Percentiles rank a stretch among this genome's conserved stretches.
Evolutionary conservation across 1,140 invertebrate species (phyloP).

Genomic region (Atta colombica): DNA sequence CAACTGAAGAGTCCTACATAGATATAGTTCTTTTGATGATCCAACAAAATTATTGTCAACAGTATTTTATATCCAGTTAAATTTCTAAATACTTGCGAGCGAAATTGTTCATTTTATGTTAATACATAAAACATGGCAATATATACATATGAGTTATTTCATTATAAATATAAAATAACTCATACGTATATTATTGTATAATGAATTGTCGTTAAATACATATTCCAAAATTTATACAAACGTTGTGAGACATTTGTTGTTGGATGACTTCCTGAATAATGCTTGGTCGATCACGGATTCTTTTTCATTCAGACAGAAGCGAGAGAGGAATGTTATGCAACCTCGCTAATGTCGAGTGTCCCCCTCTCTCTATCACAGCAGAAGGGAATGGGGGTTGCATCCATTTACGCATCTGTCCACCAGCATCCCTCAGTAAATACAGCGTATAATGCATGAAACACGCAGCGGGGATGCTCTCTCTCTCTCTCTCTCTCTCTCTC

Average conservation of each 20-base stretch:
- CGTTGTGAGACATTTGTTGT: conserved; percentile 12
- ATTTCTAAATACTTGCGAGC: no score
- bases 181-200: no score
- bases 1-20: no score
- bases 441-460: conserved; percentile 70
- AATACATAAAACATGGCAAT: no score
- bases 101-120: no score
- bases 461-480: conserved; percentile 73
- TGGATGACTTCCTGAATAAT: conserved; percentile 23
- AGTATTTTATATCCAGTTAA: no score
- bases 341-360: conserved; percentile 34
- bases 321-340: conserved; percentile 19
- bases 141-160: no score
- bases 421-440: conserved; percentile 82
- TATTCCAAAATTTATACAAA: neutral
- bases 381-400: conserved; percentile 66
- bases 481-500: conserved; percentile 58
- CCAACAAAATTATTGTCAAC: no score
- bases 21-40: no score
- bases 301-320: conserved; percentile 16
- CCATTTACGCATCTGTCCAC: conserved; percentile 86
- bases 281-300: conserved; percentile 20
- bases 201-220: neutral
- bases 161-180: no score
- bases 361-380: conserved; percentile 13